Base-by-base conservation (phyloP, 2,113 vertebrate species). In the Hemibagrus wyckioides region DNA sequence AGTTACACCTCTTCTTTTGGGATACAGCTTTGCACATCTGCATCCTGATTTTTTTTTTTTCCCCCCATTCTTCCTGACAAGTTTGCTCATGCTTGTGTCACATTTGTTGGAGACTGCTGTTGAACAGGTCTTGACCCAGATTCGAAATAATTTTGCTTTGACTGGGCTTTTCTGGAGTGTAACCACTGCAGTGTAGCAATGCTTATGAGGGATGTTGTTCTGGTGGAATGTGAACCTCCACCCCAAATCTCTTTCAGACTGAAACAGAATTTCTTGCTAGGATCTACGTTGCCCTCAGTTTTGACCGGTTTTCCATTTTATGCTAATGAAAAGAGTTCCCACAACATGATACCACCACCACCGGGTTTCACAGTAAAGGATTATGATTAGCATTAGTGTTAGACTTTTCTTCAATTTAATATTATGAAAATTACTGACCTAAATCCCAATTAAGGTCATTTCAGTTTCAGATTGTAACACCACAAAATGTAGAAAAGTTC, bases 21-120 rank as follows among this genome's bases (percentile, higher is more conserved):
- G 77, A 56, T 25, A 6, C n/a, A 80, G 76, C 15, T 54, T 80
- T 80, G 76, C 77, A 80, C 77, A 80, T 56, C 77, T 80, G 77
- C 77, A 80, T 56, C 77, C 50, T 79, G 52, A 56, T 10, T 5
- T 21, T 52, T 28, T 79, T 36, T 19, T 21, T 21, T 7, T 6
- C 17, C 25, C 48, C 28, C 14, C 21, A 79, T 52, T 30, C 28
- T 79, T 80, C 17, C 19, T 80, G 75, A 50, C 50, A 17, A 73
- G 19, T 25, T 28, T 56, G 48, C n/a, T 80, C n/a, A 56, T 21
- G 50, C 77, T 19, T 15, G n/a, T 30, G 8, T 33, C 77, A 80
- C 17, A 52, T 33, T 36, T 10, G 11, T 52, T 30, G 6, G 48
- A 52, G 44, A 79, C 75, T 54, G 50, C 54, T 80, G 19, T 4